Evolutionary conservation across 2,888 invertebrate species (phyloP).

Genomic region (Synergus umbraculus): DNA sequence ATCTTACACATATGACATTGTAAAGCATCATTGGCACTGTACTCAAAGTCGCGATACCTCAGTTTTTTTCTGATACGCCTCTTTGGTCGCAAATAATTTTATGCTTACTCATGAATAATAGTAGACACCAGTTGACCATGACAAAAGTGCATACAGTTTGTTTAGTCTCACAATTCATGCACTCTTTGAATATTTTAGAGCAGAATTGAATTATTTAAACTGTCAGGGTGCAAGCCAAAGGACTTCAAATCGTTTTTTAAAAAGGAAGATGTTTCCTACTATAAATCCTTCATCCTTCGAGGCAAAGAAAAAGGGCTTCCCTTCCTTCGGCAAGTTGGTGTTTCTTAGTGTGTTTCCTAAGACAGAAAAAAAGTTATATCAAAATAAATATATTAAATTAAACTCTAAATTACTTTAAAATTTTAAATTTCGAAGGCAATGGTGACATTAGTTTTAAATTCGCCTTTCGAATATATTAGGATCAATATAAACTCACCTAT

Average conservation of each 20-base stretch:
- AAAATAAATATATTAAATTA: conserved; percentile 30
- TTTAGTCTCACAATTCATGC: conserved; percentile 1
- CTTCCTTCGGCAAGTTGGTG: conserved; percentile 84
- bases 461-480: too few species aligned
- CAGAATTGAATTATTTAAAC: background rate
- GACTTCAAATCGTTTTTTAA: background rate
- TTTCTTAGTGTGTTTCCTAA: conserved; percentile 92
- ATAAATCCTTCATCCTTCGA: background rate
- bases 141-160: conserved; percentile 23
- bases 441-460: too few species aligned
- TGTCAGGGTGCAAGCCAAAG: background rate
- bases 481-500: background rate
- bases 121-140: conserved; percentile 32
- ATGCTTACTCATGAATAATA: conserved; percentile 40
- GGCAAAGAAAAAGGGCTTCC: conserved; percentile 83
- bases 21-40: conserved; percentile 14
- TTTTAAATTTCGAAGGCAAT: conserved; percentile 85
- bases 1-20: conserved; percentile 2
- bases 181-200: background rate
- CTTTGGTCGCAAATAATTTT: conserved; percentile 23
- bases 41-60: conserved; percentile 24
- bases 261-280: too few species aligned
- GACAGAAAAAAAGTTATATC: conserved; percentile 69
- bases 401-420: conserved; percentile 82
- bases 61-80: background rate